A percentile compares a stretch with the other conserved stretches of the same genome.
These are phyloP conservation scores for Willowsia nigromaculata DNA, from an alignment of 2,888 invertebrate species.

Conservation along the genomic window DNA sequence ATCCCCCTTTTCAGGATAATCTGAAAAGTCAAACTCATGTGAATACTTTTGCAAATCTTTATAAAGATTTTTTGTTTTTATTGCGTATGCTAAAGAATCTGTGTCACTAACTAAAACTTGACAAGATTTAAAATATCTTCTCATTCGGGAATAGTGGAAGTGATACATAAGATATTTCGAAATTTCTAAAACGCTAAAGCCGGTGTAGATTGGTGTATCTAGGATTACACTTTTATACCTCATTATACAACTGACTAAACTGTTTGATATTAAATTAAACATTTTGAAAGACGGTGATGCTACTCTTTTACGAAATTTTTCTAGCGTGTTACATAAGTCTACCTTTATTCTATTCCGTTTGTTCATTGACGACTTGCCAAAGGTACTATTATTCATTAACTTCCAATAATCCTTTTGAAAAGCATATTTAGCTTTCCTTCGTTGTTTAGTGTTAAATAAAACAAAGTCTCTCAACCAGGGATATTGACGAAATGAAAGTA, in stretches of 20 bases:
- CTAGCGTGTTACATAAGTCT: background rate
- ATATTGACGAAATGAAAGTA: conserved; percentile 20
- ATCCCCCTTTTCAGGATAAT: conserved; percentile 43
- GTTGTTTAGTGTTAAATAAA: conserved; percentile 7
- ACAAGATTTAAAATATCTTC: conserved; percentile 19
- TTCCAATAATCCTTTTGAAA: conserved; percentile 62
- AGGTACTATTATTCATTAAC: background rate
- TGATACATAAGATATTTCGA: conserved; percentile 37
- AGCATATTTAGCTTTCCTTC: conserved; percentile 46
- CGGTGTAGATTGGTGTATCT: conserved; percentile 49
- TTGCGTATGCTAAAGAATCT: conserved; percentile 69
- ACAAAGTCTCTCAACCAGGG: conserved; percentile 44
- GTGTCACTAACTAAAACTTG: conserved; percentile 40
- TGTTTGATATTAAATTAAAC: conserved; percentile 21
- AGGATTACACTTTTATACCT: background rate
- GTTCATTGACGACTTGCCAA: conserved; percentile 24
- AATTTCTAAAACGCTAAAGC: conserved; percentile 20
- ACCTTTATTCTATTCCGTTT: background rate
- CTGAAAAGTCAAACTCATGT: conserved; percentile 63
- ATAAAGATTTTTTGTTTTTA: conserved; percentile 51
- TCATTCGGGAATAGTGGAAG: conserved; percentile 59
- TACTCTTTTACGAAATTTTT: conserved; percentile 33
- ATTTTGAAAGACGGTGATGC: conserved; percentile 16
- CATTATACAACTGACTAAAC: conserved; percentile 3
- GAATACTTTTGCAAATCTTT: background rate